Evolutionary conservation across 2,113 vertebrate genomes (phyloP).

Genomic region (Corvus cornix): DNA sequence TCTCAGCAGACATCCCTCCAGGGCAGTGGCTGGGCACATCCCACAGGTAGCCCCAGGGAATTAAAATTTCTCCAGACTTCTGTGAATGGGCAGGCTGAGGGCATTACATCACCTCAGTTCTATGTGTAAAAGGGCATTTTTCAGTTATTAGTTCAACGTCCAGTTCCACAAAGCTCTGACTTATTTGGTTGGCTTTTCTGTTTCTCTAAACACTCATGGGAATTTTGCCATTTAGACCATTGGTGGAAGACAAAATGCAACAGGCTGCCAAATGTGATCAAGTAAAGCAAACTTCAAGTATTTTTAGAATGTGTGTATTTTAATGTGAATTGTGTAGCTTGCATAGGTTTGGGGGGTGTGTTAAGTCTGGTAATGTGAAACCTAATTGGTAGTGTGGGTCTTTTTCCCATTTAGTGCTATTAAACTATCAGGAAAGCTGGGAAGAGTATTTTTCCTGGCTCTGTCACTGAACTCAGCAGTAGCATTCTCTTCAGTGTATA

Average conservation of each 20-base stretch:
- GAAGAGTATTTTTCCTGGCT: not conserved
- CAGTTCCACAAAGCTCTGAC: not conserved
- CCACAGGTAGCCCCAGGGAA: not conserved
- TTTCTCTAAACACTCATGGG: not conserved
- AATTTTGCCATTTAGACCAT: not conserved
- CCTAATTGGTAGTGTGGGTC: not conserved
- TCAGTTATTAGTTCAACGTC: not conserved
- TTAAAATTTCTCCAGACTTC: not conserved
- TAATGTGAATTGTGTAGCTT: not conserved
- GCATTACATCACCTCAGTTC: not conserved
- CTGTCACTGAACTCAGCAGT: not conserved
- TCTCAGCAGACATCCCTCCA: too few species aligned
- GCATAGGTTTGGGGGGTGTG: fast-evolving
- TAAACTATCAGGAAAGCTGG: not conserved
- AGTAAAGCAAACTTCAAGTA: not conserved
- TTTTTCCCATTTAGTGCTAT: not conserved
- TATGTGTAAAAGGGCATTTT: not conserved
- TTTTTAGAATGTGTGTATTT: not conserved
- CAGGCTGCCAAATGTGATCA: not conserved
- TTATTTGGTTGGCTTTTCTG: not conserved
- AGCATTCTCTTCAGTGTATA: not conserved
- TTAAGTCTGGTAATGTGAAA: not conserved
- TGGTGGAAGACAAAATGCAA: not conserved
- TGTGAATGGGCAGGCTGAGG: not conserved
- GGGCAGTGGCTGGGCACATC: too few species aligned